Base-by-base conservation (phyloP, 2,113 vertebrate genomes). In the Anthoscopus minutus region DNA sequence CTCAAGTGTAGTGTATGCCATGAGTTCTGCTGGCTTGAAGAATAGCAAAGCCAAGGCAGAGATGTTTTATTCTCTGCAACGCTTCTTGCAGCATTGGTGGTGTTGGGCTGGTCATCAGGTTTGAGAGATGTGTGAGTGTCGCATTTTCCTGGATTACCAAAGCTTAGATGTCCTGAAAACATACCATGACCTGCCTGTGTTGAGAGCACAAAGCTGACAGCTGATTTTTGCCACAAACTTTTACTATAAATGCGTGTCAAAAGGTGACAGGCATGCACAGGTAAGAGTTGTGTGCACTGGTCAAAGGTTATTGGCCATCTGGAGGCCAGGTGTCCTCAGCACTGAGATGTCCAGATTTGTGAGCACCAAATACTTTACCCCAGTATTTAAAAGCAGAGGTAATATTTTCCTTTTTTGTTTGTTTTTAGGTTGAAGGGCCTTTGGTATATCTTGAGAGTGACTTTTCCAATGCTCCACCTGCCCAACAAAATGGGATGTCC, bases 111-210 rank as follows among this genome's bases (percentile, higher is more conserved):
- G 7, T 77, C 33, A 37, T n/a, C 69, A 22, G 47, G 8, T 82
- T 86, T 79, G 48, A 84, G 71, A 76, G 24, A 25, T 31, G 24
- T 76, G 62, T 0, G 6, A 86, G 11, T 31, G 16, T 37, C 74
- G 65, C 15, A 3, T 84, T 53, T 66, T 45, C 56, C 31, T 35
- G 30, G 37, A 23, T 83, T 79, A 28, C 25, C 10, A 3, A 31
- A 78, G 14, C 14, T 42, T 66, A 33, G 28, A 15, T 77, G 17
- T 57, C 45, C 48, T 77, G 61, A 88, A 42, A 56, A 31, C 2
- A 15, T n/a, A 85, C 31, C 31, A 38, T 54, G 58, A 76, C 20
- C 17, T 19, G 27, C 1, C n/a, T 71, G 58, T 0, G 0, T 1
- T 48, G 54, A 13, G 31, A 69, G 14, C 28, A 50, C 42, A 72